Conservation (phyloP, 2,113 vertebrate species). For the Tor tambroides region DNA sequence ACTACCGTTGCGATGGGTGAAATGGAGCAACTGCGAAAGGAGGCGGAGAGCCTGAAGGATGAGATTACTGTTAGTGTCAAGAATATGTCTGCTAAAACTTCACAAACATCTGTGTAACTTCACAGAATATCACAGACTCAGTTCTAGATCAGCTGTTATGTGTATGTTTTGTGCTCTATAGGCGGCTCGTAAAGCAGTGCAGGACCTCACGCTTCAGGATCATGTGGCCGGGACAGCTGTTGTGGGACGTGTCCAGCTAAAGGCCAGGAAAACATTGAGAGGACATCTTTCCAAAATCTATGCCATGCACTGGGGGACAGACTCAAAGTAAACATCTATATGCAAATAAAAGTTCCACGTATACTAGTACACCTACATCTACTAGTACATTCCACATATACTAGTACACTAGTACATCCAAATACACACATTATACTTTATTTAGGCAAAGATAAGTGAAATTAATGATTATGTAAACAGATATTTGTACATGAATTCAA, state of each 20-base stretch:
- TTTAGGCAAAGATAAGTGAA: background rate
- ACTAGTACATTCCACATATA: background rate
- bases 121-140: background rate
- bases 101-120: background rate
- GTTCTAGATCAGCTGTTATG: background rate
- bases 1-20: constrained; percentile 85
- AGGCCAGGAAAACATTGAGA: constrained; percentile 89
- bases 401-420: background rate
- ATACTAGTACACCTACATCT: background rate
- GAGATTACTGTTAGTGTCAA: constrained; percentile 87
- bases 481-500: background rate
- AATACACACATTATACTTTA: no score
- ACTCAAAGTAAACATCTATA: constrained; percentile 84
- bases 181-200: constrained; percentile 90
- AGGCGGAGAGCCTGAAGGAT: constrained; percentile 92
- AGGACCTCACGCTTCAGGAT: constrained; percentile 88
- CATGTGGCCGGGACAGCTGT: constrained; percentile 77
- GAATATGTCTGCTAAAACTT: background rate
- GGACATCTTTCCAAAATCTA: constrained; percentile 98
- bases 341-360: constrained; percentile 16
- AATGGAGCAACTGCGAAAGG: constrained; percentile 93
- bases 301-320: constrained; percentile 96
- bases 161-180: constrained; percentile 60
- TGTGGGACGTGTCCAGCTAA: constrained; percentile 88
- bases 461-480: background rate